phyloP scores from a whole-genome alignment of 1,140 invertebrate genomes.

The Heliconius hermathena region DNA sequence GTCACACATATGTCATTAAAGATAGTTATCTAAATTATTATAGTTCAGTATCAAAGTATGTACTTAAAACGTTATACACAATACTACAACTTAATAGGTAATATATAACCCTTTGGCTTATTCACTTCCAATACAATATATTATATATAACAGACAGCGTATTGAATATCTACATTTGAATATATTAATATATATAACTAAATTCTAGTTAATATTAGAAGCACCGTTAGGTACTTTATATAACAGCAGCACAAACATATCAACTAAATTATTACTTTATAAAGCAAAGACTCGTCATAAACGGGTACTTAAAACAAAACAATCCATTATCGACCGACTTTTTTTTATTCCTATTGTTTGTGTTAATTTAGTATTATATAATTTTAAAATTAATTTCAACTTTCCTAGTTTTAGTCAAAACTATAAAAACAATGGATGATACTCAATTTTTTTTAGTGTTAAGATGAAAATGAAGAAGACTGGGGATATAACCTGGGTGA shows the following conservation, averaged over 20 bases:
- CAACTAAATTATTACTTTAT: constrained; percentile 22
- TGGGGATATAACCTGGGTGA: constrained; percentile 52
- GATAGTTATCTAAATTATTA: neutral
- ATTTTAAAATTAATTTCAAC: neutral
- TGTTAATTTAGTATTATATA: neutral
- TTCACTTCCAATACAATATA: constrained; percentile 22
- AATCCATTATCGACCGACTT: neutral
- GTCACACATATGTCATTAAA: too few species aligned
- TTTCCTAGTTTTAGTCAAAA: neutral
- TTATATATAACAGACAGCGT: neutral
- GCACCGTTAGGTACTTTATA: constrained; percentile 28
- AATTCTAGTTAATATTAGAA: constrained; percentile 11
- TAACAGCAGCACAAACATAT: constrained; percentile 28
- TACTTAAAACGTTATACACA: neutral
- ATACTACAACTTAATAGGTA: neutral
- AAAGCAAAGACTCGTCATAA: neutral
- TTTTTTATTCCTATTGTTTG: neutral
- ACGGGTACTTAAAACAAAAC: neutral
- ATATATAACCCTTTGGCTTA: constrained; percentile 1
- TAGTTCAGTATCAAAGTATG: neutral
- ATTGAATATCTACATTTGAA: neutral
- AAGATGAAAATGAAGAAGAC: constrained; percentile 64
- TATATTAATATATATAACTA: neutral
- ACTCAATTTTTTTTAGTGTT: constrained; percentile 45
- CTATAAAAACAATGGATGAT: constrained; percentile 16